Percentiles rank a stretch among this genome's conserved stretches.
Conservation (phyloP, 2,113 vertebrate genomes). For the Seriola rivoliana region DNA sequence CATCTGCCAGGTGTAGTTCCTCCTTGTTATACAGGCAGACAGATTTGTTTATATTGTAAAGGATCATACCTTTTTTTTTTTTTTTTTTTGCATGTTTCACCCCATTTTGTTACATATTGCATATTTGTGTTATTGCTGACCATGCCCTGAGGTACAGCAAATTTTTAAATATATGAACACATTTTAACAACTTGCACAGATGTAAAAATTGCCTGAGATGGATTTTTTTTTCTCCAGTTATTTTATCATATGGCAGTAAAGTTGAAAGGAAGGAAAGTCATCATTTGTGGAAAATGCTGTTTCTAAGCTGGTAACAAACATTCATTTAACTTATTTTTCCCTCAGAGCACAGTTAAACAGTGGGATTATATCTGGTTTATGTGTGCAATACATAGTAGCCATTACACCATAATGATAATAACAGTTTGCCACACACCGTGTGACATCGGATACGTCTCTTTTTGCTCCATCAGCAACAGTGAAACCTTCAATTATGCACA, state of each 20-base stretch:
- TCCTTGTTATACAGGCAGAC: slow-evolving; percentile 54
- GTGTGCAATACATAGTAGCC: neutral
- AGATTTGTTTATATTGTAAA: slow-evolving; percentile 54
- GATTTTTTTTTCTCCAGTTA: slow-evolving; percentile 2
- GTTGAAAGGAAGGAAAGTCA: neutral
- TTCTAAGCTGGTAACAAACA: slow-evolving; percentile 4
- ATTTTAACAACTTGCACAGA: slow-evolving; percentile 23
- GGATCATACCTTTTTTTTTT: neutral
- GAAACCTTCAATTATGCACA: slow-evolving; percentile 13
- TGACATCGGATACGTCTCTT: neutral
- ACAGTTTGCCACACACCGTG: neutral
- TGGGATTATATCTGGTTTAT: neutral
- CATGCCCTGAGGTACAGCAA: neutral
- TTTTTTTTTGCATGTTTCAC: neutral
- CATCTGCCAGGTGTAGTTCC: slow-evolving; percentile 79
- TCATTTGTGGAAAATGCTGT: slow-evolving; percentile 15
- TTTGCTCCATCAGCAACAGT: neutral
- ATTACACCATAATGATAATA: neutral
- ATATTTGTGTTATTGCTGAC: slow-evolving; percentile 33
- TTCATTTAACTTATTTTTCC: neutral
- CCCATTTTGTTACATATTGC: slow-evolving; percentile 26
- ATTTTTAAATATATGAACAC: neutral
- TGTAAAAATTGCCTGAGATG: slow-evolving; percentile 8
- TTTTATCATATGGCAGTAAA: slow-evolving; percentile 3
- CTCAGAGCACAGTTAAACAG: neutral